These are phyloP conservation scores for Drosophila mayri DNA, from an alignment of 1,140 invertebrate genomes.

Conservation along the genomic window DNA sequence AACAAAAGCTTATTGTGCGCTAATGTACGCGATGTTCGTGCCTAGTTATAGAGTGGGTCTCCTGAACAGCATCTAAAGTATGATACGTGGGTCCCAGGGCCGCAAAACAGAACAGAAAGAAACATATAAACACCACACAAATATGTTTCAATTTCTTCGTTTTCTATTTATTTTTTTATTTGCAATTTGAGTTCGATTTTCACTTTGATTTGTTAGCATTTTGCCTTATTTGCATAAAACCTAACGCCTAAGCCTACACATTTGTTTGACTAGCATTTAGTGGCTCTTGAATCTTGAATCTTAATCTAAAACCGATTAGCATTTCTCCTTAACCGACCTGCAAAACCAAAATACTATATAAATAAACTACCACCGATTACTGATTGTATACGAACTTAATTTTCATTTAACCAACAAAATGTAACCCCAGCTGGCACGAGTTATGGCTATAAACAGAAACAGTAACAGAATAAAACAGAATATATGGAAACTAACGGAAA, in stretches of 20 bases:
- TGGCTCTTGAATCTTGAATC: constrained; percentile 66
- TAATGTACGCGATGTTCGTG: constrained; percentile 32
- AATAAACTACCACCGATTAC: constrained; percentile 32
- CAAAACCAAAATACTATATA: constrained; percentile 42
- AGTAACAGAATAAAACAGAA: constrained; percentile 30
- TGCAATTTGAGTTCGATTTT: constrained; percentile 36
- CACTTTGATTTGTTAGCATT: constrained; percentile 65
- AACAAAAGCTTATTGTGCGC: constrained; percentile 46
- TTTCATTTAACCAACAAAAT: constrained; percentile 67
- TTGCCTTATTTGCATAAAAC: constrained; percentile 71
- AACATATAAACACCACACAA: constrained; percentile 33
- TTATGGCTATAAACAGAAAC: constrained; percentile 74
- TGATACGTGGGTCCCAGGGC: constrained; percentile 18
- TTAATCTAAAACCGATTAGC: constrained; percentile 64
- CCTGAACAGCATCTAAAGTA: constrained; percentile 3
- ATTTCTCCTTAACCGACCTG: constrained; percentile 61
- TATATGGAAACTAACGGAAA: constrained; percentile 21
- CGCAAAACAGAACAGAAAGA: constrained; percentile 18
- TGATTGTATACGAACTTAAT: constrained; percentile 72
- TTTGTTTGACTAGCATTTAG: constrained; percentile 79
- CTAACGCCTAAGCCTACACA: constrained; percentile 71
- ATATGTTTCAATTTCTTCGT: constrained; percentile 3
- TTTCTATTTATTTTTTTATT: constrained; percentile 21
- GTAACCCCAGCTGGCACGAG: constrained; percentile 87
- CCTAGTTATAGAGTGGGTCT: constrained; percentile 32